Evolutionary conservation across 1,140 invertebrate species (phyloP), one percentile per base, ranked within the genome.

Genomic region (Zaprionus lachaisei): DNA sequence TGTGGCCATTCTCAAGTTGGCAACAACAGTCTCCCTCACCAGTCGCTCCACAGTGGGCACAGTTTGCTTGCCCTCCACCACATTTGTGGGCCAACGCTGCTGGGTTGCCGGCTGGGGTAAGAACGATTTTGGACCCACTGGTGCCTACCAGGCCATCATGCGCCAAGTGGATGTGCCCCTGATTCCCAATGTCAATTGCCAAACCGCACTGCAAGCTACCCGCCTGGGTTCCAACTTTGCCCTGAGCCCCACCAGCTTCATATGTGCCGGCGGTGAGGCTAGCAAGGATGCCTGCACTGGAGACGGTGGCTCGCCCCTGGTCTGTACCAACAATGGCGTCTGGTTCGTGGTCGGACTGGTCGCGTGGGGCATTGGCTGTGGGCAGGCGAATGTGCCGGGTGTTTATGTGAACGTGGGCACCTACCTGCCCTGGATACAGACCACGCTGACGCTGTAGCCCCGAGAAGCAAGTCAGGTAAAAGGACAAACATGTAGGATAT

Each of bases 31-130:
- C 5, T 95, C 95, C 1, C 89, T 96, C 0, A 93, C 94, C 4
- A 81, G 92, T 92, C 41, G 93, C 44, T 95, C 95, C 1, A 96
- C 96, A n/a, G 95, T 97, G 38, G 95, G 95, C 26, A 95, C 96
- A 5, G 95, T 95, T 1, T 97, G 96, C 75, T 83, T 97, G 24
- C 95, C 96, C 5, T 92, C 94, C 12, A 80, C 93, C 4, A 87
- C 91, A 14, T 96, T 95, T 74, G 94, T 94, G 26, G 95, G 94
- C 31, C 94, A 94, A 85, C 95, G 94, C 77, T 97, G 97, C 83
- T 95, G 94, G 94, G 96, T 97, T 0, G 94, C 96, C 1, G 97
- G 97, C n/a, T 97, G 96, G 96, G 96, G 97, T 26, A 96, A 97
- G 81, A 94, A 96, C 83, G 95, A 95, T 76, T 97, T 97, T 79